These are phyloP conservation scores for Chionis minor DNA, from an alignment of 2,113 vertebrate species.

Conservation along the genomic window DNA sequence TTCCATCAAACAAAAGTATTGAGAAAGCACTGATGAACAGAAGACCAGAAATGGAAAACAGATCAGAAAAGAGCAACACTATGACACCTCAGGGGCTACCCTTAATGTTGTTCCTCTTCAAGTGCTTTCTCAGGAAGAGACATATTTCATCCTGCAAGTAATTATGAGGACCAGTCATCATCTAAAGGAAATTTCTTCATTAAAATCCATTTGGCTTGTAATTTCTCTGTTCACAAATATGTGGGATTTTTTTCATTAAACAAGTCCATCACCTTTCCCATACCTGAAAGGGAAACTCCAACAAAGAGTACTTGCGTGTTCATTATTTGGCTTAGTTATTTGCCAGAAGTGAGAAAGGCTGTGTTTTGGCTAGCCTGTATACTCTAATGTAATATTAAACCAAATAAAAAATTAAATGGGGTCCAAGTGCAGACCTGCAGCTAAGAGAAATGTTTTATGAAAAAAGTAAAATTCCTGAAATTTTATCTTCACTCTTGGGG, in stretches of 20 bases:
- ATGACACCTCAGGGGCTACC: not conserved
- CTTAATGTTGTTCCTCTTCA: not conserved
- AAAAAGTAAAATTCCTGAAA: not conserved
- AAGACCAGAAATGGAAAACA: not conserved
- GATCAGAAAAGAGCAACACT: not conserved
- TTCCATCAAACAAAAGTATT: not conserved
- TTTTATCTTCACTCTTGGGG: not conserved
- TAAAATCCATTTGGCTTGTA: not conserved
- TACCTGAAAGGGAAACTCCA: slow-evolving; percentile 20
- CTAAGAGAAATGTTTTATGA: not conserved
- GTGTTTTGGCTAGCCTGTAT: slow-evolving; percentile 3
- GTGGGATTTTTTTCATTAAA: not conserved
- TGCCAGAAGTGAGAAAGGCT: slow-evolving; percentile 24
- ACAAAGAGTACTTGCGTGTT: not conserved
- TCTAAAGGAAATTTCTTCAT: slow-evolving; percentile 27
- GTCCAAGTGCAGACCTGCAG: not conserved
- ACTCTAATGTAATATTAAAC: slow-evolving; percentile 2
- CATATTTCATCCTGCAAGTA: not conserved
- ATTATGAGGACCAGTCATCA: not conserved
- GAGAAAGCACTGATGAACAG: not conserved
- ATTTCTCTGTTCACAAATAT: not conserved
- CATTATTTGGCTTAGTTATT: slow-evolving; percentile 19
- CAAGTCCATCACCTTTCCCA: not conserved
- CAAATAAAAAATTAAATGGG: not conserved
- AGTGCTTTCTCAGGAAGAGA: not conserved